Base-by-base conservation (phyloP, 2,888 invertebrate genomes). In the Orchesellides sinensis region DNA sequence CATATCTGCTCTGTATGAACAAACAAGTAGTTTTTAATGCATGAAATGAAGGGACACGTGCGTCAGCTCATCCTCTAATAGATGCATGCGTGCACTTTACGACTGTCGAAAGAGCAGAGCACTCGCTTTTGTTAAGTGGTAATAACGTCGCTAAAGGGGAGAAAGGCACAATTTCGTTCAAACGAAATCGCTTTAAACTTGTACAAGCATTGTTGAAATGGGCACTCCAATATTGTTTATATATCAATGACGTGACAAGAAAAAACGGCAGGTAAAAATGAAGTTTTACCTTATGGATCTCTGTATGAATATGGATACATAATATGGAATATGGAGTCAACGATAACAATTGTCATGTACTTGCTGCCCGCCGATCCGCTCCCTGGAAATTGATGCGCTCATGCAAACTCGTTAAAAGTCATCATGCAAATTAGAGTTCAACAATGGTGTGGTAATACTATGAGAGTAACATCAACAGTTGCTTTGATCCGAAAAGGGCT, bases 381-480 rank as follows among this genome's bases (percentile, higher is more conserved):
- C 23, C n/a, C 56, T 70, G 40, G 54, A 65, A 75, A 27, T 47
- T 63, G 49, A 65, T 35, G 40, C 65, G 27, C 63, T 54, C 75
- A 75, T 59, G 21, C 40, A 68, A 59, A 52, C n/a, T 35, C n/a
- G 27, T 59, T 52, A 78, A 69, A 78, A 78, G 78, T 63, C 78
- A 78, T 78, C 70, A 78, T 78, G 78, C 54, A 78, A 70, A 70
- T 78, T 70, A 78, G 61, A 70, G 63, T 21, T 21, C 49, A 49
- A 59, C 61, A 66, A 77, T 77, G 45, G 25, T 49, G 54, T 78
- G 69, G 59, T 40, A 63, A 27, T 3, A 14, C n/a, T 40, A n/a
- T 40, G n/a, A 40, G 1, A 6, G 32, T 40, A 70, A 54, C 78
- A 61, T 70, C 78, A 78, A 78, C 78, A 78, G 78, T 72, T 72